phyloP scores from a whole-genome alignment of 2,113 vertebrate species.

The Psephotus haematonotus region DNA sequence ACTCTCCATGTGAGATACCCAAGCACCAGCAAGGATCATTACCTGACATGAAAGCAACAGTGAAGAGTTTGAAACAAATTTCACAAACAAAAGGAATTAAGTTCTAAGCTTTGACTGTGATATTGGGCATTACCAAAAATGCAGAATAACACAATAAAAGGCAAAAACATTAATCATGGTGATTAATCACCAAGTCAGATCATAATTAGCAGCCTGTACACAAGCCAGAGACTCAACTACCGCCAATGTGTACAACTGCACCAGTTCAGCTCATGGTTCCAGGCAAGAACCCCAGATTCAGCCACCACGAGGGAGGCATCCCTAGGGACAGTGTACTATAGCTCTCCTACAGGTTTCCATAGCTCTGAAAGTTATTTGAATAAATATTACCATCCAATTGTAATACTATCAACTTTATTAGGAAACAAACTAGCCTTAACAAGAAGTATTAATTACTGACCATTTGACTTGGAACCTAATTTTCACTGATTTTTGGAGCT shows the following conservation, averaged over 20 bases:
- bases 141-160: not conserved
- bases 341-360: not conserved
- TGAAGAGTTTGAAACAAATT: not conserved
- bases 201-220: not conserved
- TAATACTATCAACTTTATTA: not conserved
- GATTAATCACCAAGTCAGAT: not conserved
- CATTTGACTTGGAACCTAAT: not conserved
- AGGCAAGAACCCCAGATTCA: not conserved
- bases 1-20: not conserved
- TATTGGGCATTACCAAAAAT: not conserved
- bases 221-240: not conserved
- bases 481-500: not conserved
- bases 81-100: not conserved
- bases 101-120: not conserved
- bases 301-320: not conserved
- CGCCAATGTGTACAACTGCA: not conserved
- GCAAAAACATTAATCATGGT: not conserved
- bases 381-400: not conserved
- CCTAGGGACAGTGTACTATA: not conserved
- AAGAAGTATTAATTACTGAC: not conserved
- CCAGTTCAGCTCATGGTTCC: not conserved
- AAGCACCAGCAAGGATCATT: not conserved
- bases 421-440: not conserved
- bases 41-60: not conserved
- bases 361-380: not conserved